Evolutionary conservation across 2,797 vertebrate species (phyloP).

Genomic region (Macropodus opercularis): DNA sequence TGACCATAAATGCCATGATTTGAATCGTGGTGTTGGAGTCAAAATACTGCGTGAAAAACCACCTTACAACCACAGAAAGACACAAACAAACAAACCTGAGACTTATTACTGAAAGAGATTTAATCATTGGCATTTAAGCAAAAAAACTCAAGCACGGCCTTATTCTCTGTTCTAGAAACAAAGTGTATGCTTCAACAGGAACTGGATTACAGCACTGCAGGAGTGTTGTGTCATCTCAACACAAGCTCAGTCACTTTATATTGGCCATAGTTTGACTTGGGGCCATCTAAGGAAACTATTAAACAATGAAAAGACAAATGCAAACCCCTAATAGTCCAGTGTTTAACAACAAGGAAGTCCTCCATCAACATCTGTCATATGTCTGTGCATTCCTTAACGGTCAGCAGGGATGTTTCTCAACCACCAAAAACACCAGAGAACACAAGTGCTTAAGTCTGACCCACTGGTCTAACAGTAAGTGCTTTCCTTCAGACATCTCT

Average conservation of each 20-base stretch:
- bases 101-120: background rate
- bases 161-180: background rate
- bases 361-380: slow-evolving; percentile 64
- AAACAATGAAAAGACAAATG: slow-evolving; percentile 50
- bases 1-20: background rate
- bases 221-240: slow-evolving; percentile 12
- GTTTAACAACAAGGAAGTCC: slow-evolving; percentile 65
- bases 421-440: slow-evolving; percentile 17
- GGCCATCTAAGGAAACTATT: slow-evolving; percentile 35
- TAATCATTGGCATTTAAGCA: background rate
- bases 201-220: slow-evolving; percentile 3
- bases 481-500: slow-evolving; percentile 19
- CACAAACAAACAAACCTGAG: background rate
- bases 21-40: no score
- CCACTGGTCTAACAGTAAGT: slow-evolving; percentile 13
- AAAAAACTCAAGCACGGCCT: background rate
- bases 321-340: slow-evolving; percentile 54
- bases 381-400: slow-evolving; percentile 56
- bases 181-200: background rate
- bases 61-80: no score
- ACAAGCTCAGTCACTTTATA: slow-evolving; percentile 22
- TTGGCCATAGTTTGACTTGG: slow-evolving; percentile 20
- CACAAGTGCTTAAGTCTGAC: slow-evolving; percentile 20
- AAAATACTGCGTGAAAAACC: no score
- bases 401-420: slow-evolving; percentile 43